phyloP scores from a whole-genome alignment of 2,113 vertebrate genomes.

The Pollimyrus isidori region DNA sequence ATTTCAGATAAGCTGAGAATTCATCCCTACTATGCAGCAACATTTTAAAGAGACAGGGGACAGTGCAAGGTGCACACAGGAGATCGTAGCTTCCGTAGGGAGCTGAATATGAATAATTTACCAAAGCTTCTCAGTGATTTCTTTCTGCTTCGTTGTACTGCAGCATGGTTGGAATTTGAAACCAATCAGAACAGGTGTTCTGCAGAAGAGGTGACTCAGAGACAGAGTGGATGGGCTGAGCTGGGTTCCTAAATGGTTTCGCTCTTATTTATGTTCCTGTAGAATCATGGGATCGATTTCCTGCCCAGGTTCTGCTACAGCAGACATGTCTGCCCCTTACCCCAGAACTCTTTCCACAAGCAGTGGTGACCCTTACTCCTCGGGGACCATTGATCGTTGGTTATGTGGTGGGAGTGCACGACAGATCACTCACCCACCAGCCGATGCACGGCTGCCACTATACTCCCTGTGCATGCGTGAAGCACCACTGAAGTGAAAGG shows the following conservation, averaged over 20 bases:
- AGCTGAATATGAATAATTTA: neutral
- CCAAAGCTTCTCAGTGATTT: neutral
- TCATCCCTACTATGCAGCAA: neutral
- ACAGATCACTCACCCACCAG: neutral
- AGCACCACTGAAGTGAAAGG: neutral
- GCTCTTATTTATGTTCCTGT: neutral
- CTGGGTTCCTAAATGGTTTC: neutral
- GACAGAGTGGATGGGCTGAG: neutral
- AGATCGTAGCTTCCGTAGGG: neutral
- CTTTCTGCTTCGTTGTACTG: neutral
- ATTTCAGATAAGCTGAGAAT: neutral
- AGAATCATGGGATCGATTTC: neutral
- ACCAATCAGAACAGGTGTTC: neutral
- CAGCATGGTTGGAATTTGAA: neutral
- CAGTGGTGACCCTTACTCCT: neutral
- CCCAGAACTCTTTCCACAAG: neutral
- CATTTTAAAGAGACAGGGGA: neutral
- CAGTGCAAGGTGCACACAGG: neutral
- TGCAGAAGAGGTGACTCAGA: neutral
- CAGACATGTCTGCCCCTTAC: neutral
- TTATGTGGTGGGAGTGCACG: neutral
- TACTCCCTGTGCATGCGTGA: neutral
- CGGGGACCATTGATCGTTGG: constrained; percentile 9
- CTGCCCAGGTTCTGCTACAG: neutral
- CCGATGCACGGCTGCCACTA: neutral